A percentile compares a stretch with the other conserved stretches of the same genome.
phyloP scores from a whole-genome alignment of 2,797 vertebrate species.

The Chrysocyon brachyurus region DNA sequence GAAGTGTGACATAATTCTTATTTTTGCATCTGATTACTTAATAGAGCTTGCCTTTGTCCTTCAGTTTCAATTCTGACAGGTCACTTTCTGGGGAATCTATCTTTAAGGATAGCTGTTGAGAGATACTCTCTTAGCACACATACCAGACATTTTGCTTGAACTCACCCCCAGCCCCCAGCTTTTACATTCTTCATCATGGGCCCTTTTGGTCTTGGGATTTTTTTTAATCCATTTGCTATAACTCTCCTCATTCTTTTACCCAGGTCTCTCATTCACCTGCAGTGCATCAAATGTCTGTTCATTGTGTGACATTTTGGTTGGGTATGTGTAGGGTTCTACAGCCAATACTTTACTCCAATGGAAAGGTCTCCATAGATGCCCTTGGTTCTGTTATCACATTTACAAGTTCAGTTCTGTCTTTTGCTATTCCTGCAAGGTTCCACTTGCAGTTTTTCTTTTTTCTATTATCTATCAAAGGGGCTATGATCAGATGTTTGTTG shows the following conservation, averaged over 20 bases:
- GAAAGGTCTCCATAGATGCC: not conserved
- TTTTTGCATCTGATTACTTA: conserved; percentile 55
- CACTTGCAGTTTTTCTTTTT: not conserved
- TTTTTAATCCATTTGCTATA: not conserved
- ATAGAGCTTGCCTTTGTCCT: conserved; percentile 36
- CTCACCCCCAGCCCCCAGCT: not conserved
- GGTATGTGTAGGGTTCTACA: not conserved
- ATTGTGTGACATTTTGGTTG: not conserved
- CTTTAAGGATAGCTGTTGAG: not conserved
- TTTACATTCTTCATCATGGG: not conserved
- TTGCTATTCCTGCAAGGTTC: not conserved
- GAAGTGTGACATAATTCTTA: conserved; percentile 69
- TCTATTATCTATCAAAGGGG: not conserved
- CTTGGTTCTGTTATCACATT: not conserved
- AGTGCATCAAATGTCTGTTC: not conserved
- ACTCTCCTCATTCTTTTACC: not conserved
- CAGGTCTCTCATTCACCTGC: not conserved
- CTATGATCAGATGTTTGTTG: not conserved
- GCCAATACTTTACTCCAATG: not conserved
- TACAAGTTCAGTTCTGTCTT: not conserved
- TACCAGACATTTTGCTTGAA: not conserved
- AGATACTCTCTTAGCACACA: not conserved
- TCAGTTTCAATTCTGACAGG: not conserved
- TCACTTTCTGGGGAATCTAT: not conserved
- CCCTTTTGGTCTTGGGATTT: not conserved